phyloP scores from a whole-genome alignment of 1,140 invertebrate species.

The Drosophila teissieri region DNA sequence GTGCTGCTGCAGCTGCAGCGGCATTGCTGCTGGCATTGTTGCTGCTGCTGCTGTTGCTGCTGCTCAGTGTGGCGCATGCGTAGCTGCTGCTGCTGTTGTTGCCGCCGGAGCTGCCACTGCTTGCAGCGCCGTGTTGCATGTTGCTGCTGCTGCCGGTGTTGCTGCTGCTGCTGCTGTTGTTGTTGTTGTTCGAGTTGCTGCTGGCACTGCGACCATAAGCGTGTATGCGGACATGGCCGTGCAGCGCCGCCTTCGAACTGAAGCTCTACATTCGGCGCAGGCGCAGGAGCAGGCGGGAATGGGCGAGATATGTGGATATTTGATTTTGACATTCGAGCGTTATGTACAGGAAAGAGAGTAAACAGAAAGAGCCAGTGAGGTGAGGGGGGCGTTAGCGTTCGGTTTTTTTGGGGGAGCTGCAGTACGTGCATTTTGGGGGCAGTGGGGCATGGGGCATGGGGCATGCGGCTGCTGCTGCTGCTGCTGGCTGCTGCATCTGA shows the following conservation, averaged over 20 bases:
- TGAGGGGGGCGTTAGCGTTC: conserved; percentile 8
- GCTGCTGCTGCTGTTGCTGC: conserved; percentile 15
- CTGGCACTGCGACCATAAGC: conserved; percentile 83
- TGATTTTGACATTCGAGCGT: conserved; percentile 34
- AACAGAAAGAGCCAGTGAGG: conserved; percentile 30
- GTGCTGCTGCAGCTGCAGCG: conserved; percentile 31
- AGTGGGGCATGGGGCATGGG: neutral
- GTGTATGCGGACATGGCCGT: conserved; percentile 90
- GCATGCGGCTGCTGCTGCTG: neutral
- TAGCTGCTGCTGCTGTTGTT: conserved; percentile 34
- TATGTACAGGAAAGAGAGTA: conserved; percentile 64
- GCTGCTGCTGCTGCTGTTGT: conserved; percentile 36
- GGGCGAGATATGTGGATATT: conserved; percentile 3
- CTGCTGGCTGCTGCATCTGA: neutral
- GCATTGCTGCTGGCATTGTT: conserved; percentile 24
- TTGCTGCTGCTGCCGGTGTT: conserved; percentile 41
- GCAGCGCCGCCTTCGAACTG: conserved; percentile 91
- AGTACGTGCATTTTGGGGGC: conserved; percentile 9
- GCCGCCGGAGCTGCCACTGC: conserved; percentile 24
- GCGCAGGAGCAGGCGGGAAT: conserved; percentile 23
- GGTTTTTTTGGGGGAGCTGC: conserved; percentile 3
- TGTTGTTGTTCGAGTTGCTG: conserved; percentile 55
- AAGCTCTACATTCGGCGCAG: conserved; percentile 88
- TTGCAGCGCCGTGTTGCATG: conserved; percentile 49
- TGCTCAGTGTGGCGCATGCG: conserved; percentile 32